Evolutionary conservation across 2,888 invertebrate species (phyloP), one percentile per base, ranked within the genome.

Genomic region (Drosophila villosipedis): DNA sequence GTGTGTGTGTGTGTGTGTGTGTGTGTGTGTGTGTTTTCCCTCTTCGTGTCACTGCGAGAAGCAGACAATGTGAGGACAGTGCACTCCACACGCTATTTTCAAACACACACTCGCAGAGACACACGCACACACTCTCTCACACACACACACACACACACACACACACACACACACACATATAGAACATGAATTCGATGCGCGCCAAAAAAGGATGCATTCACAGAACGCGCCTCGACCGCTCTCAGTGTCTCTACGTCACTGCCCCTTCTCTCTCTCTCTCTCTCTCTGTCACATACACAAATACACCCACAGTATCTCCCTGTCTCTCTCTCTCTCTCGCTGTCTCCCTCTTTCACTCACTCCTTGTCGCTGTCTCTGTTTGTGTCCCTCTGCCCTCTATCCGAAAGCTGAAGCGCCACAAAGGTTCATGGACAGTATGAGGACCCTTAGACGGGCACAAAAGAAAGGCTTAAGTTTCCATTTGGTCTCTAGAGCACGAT

Each of bases 391-490:
- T 9, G 43, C 47, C 35, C 37, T 49, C 62, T 55, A 52, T 60
- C 68, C 75, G 61, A 74, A 75, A 71, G 67, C 72, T 78, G 73
- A 78, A 76, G 76, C 83, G 80, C 89, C 82, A 89, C 87, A 89
- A 89, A 90, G 88, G 90, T 89, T 89, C 89, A 89, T 89, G 90
- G 89, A 89, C 89, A 89, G 89, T 83, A 82, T 86, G 85, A 89
- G 87, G 82, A 89, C 89, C 88, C 88, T 89, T 90, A 88, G 88
- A 78, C 75, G 63, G 86, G 89, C 82, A 89, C 90, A 91, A 91
- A 89, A 89, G 90, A 91, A 91, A 89, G 91, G 91, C 91, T 91
- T 91, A 92, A 91, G 91, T 91, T 92, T 92, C 92, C 91, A 89
- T 91, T 91, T 89, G 91, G 91, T 84, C 91, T 91, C 86, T 86